Base-by-base conservation (phyloP, 2,797 vertebrate species). In the Trachops cirrhosus region DNA sequence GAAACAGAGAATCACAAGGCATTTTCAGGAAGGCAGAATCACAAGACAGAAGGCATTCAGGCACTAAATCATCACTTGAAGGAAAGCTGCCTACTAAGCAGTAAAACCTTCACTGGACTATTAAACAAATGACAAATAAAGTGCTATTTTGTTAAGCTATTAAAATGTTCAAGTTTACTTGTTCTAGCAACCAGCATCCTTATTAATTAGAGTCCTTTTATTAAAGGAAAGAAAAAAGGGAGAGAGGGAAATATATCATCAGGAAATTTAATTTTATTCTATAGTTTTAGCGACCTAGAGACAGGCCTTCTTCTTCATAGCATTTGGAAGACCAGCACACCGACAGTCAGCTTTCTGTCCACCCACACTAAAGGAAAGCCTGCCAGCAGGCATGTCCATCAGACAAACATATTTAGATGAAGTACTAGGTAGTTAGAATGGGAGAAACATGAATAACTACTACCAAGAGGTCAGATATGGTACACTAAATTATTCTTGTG, bases 191-290 rank as follows among this genome's bases (percentile, higher is more conserved):
- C 59, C 46, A 93, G 22, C 37, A 91, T 54, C 32, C 41, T 88
- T 46, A 74, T 67, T 93, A 82, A 86, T 59, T 16, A 91, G 9
- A 88, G 32, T 21, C 64, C 19, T 46, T 41, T 84, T 73, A n/a
- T 34, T 74, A 29, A 95, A 73, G 21, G 19, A 80, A 67, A 54
- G 22, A 71, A 62, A 21, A 37, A 71, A 52, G 26, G 2, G 26
- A 78, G 39, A 29, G 19, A 73, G 29, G 10, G 10, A 39, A 48
- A 85, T 59, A 85, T 6, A 74, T 50, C 84, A 68, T 14, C 71
- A 84, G 78, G 79, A 95, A 86, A 91, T 37, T 70, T 74, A 89
- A 85, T 80, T 80, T 85, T 85, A 70, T 26, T 59, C 29, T 78
- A 59, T 2, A 3, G 39, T 77, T 93, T 96, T 62, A 82, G 22